Percentiles rank a stretch among this genome's conserved stretches.
These are phyloP conservation scores for Phenacoccus solenopsis DNA, from an alignment of 1,140 invertebrate species.

Conservation along the genomic window DNA sequence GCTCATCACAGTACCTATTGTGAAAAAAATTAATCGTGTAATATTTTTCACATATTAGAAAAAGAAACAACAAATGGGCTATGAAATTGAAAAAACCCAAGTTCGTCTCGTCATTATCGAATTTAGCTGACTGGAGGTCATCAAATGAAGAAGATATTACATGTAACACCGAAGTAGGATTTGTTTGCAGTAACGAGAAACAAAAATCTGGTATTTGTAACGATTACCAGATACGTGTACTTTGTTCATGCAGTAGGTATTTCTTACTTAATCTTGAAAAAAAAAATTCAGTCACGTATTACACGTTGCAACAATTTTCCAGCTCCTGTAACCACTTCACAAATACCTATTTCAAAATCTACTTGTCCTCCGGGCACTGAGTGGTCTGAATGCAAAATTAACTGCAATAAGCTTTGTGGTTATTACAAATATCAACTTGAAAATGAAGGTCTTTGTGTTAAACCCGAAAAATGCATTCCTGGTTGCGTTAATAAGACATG, in stretches of 20 bases:
- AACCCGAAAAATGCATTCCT: slow-evolving; percentile 20
- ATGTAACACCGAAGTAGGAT: slow-evolving; percentile 55
- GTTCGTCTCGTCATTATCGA: neutral
- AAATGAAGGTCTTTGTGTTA: slow-evolving; percentile 35
- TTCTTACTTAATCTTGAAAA: no score
- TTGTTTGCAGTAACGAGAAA: slow-evolving; percentile 42
- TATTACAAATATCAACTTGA: slow-evolving; percentile 37
- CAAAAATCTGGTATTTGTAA: slow-evolving; percentile 35
- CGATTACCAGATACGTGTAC: slow-evolving; percentile 60
- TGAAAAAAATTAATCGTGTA: no score
- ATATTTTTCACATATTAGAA: neutral
- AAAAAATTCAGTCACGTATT: no score
- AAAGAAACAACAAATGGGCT: neutral
- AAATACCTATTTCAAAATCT: neutral
- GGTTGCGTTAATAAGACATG: slow-evolving; percentile 32
- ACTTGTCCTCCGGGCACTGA: slow-evolving; percentile 25
- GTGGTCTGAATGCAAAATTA: slow-evolving; percentile 45
- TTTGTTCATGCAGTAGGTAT: slow-evolving; percentile 44
- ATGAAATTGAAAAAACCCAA: neutral
- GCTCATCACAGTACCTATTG: no score
- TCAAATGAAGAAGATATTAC: slow-evolving; percentile 41
- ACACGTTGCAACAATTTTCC: no score
- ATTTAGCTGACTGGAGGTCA: neutral
- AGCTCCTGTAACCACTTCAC: neutral
- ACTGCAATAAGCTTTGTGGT: slow-evolving; percentile 46